Base-by-base conservation (phyloP, 2,113 vertebrate genomes). In the Hippolais icterina region DNA sequence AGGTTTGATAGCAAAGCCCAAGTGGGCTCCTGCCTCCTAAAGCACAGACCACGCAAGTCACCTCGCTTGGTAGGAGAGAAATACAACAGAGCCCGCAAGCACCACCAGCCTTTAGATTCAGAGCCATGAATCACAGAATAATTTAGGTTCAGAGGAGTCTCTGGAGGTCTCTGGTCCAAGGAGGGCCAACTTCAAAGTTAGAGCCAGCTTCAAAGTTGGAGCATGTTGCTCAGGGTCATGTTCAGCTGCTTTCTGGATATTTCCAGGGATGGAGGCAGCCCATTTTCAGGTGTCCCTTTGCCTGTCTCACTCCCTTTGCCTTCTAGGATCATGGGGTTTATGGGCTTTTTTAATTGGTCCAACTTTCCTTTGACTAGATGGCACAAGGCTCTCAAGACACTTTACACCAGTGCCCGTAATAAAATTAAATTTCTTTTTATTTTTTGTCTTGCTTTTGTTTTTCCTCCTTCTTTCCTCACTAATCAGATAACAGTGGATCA, bases 401-500 rank as follows among this genome's bases (percentile, higher is more conserved):
- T 95, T 94, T 83, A 75, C 7, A 0, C 81, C 70, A 84, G 68
- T 94, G 94, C 82, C 79, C 93, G 89, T 97, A 97, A 97, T 95
- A 96, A 96, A 97, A 95, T 98, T 97, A 98, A 89, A 39, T 75
- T 52, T 57, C 50, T 94, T 54, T 71, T 77, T 71, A 23, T n/a
- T 72, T 60, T 44, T 37, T 17, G 8, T 6, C 53, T 72, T 2
- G 28, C 74, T 95, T 95, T 97, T 95, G 88, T 95, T 96, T 96
- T 92, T 93, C 87, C 84, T 96, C 75, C 63, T 94, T 87, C 88
- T 95, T 87, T 85, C 79, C 87, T 88, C 94, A 89, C 89, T 94
- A 96, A 96, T 96, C 88, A 98, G 98, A 98, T 98, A 97, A 97
- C 83, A 28, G 79, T 65, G 79, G 88, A 97, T 97, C 97, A 96